Evolutionary conservation across 2,113 vertebrate species (phyloP), one percentile per base, ranked within the genome.

Genomic region (Mohoua ochrocephala): DNA sequence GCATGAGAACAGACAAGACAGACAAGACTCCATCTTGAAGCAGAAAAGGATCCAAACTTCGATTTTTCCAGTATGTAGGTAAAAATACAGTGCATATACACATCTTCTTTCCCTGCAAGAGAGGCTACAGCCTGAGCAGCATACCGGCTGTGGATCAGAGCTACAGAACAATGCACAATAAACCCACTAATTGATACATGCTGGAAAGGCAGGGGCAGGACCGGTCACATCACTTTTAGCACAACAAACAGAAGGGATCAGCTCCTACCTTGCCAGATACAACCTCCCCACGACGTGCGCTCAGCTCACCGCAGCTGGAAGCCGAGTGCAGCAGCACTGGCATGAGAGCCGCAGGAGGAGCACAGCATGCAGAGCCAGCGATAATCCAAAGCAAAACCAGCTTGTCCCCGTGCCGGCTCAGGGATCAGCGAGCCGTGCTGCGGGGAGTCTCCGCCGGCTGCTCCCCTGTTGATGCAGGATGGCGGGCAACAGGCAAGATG

Each of bases 221-320:
- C 68, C 3, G 19, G 35, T 7, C 59, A 26, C 71, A 6, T 13
- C 18, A 28, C 63, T 70, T 77, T 42, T 2, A 77, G 63, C 45
- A 47, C n/a, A 73, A 63, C 21, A 70, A 65, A 74, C 5, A 23
- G n/a, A 94, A 59, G 59, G 26, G 31, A 70, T 52, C 70, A 31
- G 35, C 54, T 93, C 95, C 85, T 96, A 97, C 96, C 95, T 97
- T 85, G 67, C 13, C 59, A 83, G 65, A 42, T 3, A 68, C 11
- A 61, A 23, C 28, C 63, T 65, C 57, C 54, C 20, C 78, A 33
- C 84, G 52, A 11, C 1, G 3, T 2, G n/a, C 87, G 70, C 78
- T 91, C 49, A 13, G 74, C 53, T 93, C 57, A 18, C 41, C 10
- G 50, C 88, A 90, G 88, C 85, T 81, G 71, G 50, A 81, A 77